These are phyloP conservation scores for Cryptoprocta ferox DNA, from an alignment of 2,797 vertebrate species.

Conservation along the genomic window DNA sequence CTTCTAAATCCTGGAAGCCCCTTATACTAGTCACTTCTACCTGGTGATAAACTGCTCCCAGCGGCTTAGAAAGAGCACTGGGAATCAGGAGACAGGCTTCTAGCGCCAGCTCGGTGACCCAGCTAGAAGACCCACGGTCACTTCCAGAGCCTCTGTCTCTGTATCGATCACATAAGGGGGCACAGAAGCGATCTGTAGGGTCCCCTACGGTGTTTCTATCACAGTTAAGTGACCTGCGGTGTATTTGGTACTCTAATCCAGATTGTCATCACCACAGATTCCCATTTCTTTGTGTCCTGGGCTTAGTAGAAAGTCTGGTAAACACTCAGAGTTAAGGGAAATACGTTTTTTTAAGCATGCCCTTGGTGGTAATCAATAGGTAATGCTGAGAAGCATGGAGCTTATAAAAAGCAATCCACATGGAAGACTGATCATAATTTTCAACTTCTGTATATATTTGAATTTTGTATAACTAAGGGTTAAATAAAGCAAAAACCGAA, in stretches of 20 bases:
- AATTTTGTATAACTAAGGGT: conserved; percentile 16
- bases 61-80: neutral
- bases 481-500: neutral
- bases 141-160: neutral
- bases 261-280: neutral
- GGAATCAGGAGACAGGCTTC: neutral
- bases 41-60: neutral
- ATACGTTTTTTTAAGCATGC: neutral
- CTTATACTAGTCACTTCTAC: neutral
- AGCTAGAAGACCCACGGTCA: neutral
- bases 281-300: neutral
- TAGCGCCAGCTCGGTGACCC: neutral
- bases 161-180: neutral
- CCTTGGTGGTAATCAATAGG: neutral
- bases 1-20: neutral
- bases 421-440: neutral
- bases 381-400: neutral
- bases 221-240: neutral
- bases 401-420: neutral
- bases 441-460: neutral
- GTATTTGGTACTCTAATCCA: neutral
- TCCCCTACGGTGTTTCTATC: neutral
- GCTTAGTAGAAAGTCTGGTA: neutral
- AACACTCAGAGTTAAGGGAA: neutral
- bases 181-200: neutral